phyloP scores from a whole-genome alignment of 2,113 vertebrate species.

The Galbula dea region DNA sequence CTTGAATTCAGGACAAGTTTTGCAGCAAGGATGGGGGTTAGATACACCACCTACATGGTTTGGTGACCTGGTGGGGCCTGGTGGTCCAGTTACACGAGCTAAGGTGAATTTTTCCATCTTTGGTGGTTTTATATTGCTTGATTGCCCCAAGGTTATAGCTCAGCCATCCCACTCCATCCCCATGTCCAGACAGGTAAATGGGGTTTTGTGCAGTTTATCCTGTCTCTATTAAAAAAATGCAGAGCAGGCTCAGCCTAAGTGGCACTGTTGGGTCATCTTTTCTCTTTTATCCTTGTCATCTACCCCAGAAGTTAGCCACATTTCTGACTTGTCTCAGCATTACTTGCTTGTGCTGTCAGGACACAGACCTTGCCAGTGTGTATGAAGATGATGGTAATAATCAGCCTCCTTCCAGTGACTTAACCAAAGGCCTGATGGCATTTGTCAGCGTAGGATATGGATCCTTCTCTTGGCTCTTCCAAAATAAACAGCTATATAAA shows the following conservation, averaged over 20 bases:
- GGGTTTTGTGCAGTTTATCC: not conserved
- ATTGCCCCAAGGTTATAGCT: not conserved
- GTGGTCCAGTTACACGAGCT: not conserved
- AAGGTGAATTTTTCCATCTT: not conserved
- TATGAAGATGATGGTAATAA: not conserved
- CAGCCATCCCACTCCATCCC: not conserved
- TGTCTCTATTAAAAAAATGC: not conserved
- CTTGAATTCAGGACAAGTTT: not conserved
- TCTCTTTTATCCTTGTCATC: not conserved
- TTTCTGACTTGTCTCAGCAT: not conserved
- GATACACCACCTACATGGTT: not conserved
- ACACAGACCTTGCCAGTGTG: not conserved
- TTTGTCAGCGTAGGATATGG: not conserved
- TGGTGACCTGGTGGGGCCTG: not conserved
- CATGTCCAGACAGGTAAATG: not conserved
- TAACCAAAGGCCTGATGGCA: not conserved
- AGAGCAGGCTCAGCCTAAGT: not conserved
- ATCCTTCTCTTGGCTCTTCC: constrained; percentile 16
- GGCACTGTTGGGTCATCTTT: not conserved
- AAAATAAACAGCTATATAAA: constrained; percentile 46
- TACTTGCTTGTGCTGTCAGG: not conserved
- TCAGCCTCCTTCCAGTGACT: not conserved
- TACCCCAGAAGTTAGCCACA: not conserved
- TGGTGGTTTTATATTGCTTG: not conserved
- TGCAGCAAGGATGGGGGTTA: not conserved